Percentiles rank a stretch among this genome's conserved stretches.
Evolutionary conservation across 2,797 vertebrate species (phyloP).

Genomic region (Mormyrops boulengeri): DNA sequence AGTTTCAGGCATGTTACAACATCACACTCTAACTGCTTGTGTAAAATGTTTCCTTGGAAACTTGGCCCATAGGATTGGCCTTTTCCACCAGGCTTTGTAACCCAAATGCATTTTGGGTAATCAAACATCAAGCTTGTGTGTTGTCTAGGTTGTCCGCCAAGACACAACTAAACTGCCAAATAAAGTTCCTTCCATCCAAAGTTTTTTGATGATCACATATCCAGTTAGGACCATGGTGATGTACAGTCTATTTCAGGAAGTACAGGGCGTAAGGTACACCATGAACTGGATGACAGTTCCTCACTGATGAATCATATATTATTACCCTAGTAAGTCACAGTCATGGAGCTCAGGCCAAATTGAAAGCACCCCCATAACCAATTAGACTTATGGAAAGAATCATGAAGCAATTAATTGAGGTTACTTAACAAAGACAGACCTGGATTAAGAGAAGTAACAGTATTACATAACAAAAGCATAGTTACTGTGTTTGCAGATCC

Average conservation of each 20-base stretch:
- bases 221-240: neutral
- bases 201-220: neutral
- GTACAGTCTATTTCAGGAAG: neutral
- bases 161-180: neutral
- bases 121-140: neutral
- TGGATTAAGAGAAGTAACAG: neutral
- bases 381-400: neutral
- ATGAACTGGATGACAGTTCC: neutral
- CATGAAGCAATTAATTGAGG: neutral
- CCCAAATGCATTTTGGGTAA: constrained; percentile 7
- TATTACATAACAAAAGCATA: neutral
- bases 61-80: neutral
- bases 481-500: neutral
- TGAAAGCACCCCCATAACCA: neutral
- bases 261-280: neutral
- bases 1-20: neutral
- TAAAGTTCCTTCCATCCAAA: neutral
- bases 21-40: neutral
- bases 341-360: neutral
- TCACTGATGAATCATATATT: neutral
- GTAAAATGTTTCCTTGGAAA: constrained; percentile 6
- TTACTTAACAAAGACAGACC: too few relatives aligned
- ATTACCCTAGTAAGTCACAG: neutral
- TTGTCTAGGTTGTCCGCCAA: neutral
- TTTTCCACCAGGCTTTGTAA: neutral